Percentiles rank a stretch among this genome's conserved stretches.
These are phyloP conservation scores for Meganola albula DNA, from an alignment of 2,888 invertebrate genomes.

Conservation along the genomic window DNA sequence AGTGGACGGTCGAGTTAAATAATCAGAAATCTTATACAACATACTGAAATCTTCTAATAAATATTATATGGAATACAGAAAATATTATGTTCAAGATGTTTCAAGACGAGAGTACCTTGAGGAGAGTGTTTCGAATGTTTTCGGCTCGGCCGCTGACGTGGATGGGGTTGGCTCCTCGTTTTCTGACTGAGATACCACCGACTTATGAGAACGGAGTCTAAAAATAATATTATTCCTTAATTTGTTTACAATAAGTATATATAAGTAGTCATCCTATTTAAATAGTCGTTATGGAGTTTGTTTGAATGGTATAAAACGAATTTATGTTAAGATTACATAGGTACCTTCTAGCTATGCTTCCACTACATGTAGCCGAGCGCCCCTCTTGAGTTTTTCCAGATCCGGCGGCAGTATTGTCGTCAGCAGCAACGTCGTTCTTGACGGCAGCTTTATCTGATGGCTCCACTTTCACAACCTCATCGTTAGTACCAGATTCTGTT, in stretches of 20 bases:
- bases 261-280: no score
- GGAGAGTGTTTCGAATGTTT: slow-evolving; percentile 54
- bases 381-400: slow-evolving; percentile 25
- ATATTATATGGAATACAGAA: no score
- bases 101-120: no score
- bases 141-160: slow-evolving; percentile 53
- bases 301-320: no score
- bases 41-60: no score
- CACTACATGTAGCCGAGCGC: slow-evolving; percentile 33
- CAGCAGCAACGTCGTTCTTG: slow-evolving; percentile 26
- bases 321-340: slow-evolving; percentile 1
- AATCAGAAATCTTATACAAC: no score
- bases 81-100: no score
- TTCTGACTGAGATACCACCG: slow-evolving; percentile 60
- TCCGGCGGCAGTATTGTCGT: slow-evolving; percentile 22
- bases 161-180: slow-evolving; percentile 60
- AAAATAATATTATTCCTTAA: slow-evolving; percentile 4
- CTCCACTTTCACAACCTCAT: slow-evolving; percentile 21
- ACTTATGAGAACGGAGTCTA: slow-evolving; percentile 69
- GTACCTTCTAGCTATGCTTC: slow-evolving; percentile 50
- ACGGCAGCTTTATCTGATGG: slow-evolving; percentile 21
- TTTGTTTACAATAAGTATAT: no score
- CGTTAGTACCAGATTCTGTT: slow-evolving; percentile 21
- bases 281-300: no score
- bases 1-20: no score